phyloP scores from a whole-genome alignment of 2,113 vertebrate species.

The Gallinago jamesoni region DNA sequence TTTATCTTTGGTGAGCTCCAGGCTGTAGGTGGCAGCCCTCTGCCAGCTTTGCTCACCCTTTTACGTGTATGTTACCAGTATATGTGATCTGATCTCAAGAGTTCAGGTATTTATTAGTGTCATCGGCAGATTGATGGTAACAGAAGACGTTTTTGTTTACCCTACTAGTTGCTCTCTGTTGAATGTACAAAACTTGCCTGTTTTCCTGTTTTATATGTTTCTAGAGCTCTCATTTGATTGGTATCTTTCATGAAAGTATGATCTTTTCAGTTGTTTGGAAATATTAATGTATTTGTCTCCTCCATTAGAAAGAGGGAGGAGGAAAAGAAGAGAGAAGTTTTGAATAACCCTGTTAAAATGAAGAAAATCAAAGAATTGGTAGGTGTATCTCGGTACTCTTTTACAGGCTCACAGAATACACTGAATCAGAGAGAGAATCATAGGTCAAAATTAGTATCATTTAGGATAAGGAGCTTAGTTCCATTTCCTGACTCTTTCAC shows the following conservation, averaged over 20 bases:
- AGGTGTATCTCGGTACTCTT: constrained; percentile 1
- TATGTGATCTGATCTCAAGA: background rate
- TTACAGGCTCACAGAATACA: background rate
- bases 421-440: background rate
- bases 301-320: constrained; percentile 89
- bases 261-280: background rate
- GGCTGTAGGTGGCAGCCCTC: background rate
- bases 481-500: background rate
- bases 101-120: background rate
- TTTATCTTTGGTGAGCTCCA: background rate
- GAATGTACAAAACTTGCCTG: too few species aligned
- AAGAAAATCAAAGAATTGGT: constrained; percentile 97
- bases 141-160: background rate
- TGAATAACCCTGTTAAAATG: constrained; percentile 98
- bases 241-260: background rate
- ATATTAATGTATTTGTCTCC: background rate
- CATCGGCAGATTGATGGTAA: background rate
- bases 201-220: background rate
- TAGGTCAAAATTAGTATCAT: rapidly evolving
- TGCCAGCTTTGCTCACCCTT: background rate
- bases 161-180: too few species aligned
- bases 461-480: background rate
- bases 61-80: too few species aligned
- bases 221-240: background rate
- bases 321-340: constrained; percentile 92